Percentiles rank a stretch among this genome's conserved stretches.
Evolutionary conservation across 2,797 vertebrate genomes (phyloP).

Genomic region (Kryptolebias ocellatus): DNA sequence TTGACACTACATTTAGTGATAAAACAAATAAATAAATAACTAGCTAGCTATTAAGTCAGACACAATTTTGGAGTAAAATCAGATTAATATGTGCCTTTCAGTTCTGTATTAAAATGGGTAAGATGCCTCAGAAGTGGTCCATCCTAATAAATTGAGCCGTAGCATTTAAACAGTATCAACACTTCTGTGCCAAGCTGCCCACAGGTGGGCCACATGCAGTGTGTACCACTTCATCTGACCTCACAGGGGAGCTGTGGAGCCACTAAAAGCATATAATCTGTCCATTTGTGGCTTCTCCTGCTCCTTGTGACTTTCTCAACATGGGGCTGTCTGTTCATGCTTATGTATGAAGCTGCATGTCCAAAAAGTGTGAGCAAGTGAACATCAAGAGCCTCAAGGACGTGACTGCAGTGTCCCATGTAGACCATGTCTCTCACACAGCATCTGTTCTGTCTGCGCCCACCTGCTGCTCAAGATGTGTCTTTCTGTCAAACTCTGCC

Average conservation of each 20-base stretch:
- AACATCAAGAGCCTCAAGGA: slow-evolving; percentile 56
- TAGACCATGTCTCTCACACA: slow-evolving; percentile 46
- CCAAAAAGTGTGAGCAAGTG: slow-evolving; percentile 29
- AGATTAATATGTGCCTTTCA: background rate
- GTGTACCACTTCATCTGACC: slow-evolving; percentile 53
- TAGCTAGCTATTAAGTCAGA: no score
- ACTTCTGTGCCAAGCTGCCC: background rate
- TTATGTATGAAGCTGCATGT: slow-evolving; percentile 58
- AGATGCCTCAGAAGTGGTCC: background rate
- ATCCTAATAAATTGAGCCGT: background rate
- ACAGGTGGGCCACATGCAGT: slow-evolving; percentile 1
- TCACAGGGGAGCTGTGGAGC: slow-evolving; percentile 76
- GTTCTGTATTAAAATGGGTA: background rate
- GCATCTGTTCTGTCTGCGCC: slow-evolving; percentile 66
- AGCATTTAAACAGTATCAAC: no score
- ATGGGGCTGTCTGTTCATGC: slow-evolving; percentile 47
- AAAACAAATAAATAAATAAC: no score
- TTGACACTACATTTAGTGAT: no score
- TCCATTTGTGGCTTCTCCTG: slow-evolving; percentile 13
- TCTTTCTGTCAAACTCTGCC: slow-evolving; percentile 29
- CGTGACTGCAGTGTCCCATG: slow-evolving; percentile 45
- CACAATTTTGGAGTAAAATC: no score
- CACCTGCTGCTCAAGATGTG: slow-evolving; percentile 67
- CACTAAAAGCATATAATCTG: slow-evolving; percentile 18
- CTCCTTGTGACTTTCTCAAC: slow-evolving; percentile 30